phyloP scores from a whole-genome alignment of 2,113 vertebrate species.

The Pycnonotus jocosus region DNA sequence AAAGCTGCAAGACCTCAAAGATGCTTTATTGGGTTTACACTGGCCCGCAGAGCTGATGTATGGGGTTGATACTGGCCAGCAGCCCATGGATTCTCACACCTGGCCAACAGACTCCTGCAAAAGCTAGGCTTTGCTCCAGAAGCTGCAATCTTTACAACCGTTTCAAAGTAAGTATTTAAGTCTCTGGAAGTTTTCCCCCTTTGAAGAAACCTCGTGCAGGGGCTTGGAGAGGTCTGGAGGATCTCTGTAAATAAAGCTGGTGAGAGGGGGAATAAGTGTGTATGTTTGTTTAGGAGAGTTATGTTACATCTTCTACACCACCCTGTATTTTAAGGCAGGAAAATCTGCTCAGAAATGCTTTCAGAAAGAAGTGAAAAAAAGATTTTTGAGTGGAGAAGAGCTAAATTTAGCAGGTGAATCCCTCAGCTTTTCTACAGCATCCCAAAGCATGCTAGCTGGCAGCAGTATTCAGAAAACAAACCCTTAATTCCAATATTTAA shows the following conservation, averaged over 20 bases:
- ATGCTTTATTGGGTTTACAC: background rate
- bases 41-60: background rate
- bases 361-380: background rate
- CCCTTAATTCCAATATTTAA: background rate
- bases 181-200: background rate
- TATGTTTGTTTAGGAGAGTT: background rate
- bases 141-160: constrained; percentile 8
- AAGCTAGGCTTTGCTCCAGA: constrained; percentile 39
- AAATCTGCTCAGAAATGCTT: background rate
- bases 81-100: background rate
- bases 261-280: background rate
- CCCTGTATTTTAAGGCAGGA: background rate
- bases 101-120: constrained; percentile 1
- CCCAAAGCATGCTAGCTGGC: background rate
- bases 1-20: background rate
- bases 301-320: background rate
- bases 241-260: background rate
- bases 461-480: background rate
- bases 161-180: constrained; percentile 46
- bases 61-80: constrained; percentile 11
- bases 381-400: background rate
- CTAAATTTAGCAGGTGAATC: constrained; percentile 26
- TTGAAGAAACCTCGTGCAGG: background rate
- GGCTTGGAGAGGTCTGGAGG: background rate
- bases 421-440: background rate